Evolutionary conservation across 35 echinoderm and acorn worm genomes (phyloP), one percentile per base, ranked within the genome.

Genomic region (Ophioderma brevispina): DNA sequence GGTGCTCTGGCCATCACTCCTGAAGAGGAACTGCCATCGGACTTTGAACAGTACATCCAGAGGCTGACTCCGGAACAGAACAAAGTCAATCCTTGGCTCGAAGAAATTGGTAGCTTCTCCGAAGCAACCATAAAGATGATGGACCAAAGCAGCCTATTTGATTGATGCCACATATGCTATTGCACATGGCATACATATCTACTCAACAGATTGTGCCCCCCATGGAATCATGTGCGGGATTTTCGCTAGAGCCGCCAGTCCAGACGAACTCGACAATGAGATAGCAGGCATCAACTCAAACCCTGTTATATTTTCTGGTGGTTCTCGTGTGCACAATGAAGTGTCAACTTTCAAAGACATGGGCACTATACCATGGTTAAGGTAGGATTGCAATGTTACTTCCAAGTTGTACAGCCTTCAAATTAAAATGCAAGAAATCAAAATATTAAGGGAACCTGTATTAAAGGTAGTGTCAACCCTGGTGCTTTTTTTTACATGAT

Each of bases 141-240:
- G 81, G 40, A 35, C 17, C n/a, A 37, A 43, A 19, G 55, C 81
- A 21, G 82, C 89, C 0, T 39, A 84, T 49, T 38, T 91, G 11
- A 85, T 91, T 18, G 64, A 91, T 50, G 35, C 89, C 43, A 81
- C 76, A 5, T 85, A 84, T 49, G 40, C 89, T 23, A 84, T 91
- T 31, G 89, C 89, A 13, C 64, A 56, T 40, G 89, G 81, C 49
- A 78, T 82, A 13, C 59, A 91, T 21, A 76, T 85, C 39, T 63
- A 85, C 1, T 36, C 76, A 25, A 8, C 19, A 6, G 56, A 36
- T 1, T 6, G 33, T 31, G 84, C 81, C 78, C 80, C 80, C 1
- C 21, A 25, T 6, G 28, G 59, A 25, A 75, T 39, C 4, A 77
- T 91, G 31, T 91, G 89, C 39, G 37, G 59, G 36, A 23, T 13